phyloP scores from a whole-genome alignment of 35 echinoderm and acorn worm species.

The Apostichopus japonicus region DNA sequence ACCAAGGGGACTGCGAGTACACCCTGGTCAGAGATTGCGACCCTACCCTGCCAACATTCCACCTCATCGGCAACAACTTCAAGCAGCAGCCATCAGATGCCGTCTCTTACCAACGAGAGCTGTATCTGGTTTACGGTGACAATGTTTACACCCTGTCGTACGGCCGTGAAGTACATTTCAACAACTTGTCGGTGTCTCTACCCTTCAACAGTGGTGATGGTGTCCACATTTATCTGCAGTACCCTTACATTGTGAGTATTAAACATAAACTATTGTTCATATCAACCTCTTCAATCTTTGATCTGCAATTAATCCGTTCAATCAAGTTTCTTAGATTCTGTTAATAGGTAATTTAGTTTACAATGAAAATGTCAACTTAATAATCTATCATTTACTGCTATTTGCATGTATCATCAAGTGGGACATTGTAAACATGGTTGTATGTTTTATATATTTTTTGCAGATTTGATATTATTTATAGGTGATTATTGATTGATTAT shows the following conservation, averaged over 20 bases:
- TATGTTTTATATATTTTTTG: no score
- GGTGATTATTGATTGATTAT: no score
- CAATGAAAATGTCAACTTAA: neutral
- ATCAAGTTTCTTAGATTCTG: no score
- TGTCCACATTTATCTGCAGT: neutral
- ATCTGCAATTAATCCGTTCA: no score
- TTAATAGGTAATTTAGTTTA: no score
- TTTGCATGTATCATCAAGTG: no score
- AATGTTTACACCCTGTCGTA: neutral
- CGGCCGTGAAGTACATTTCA: conserved; percentile 34
- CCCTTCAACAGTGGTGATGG: neutral
- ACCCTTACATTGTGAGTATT: conserved; percentile 37
- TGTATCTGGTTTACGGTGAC: conserved; percentile 46
- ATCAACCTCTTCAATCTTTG: no score
- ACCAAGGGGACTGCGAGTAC: conserved; percentile 82
- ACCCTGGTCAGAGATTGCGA: conserved; percentile 52
- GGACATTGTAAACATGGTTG: no score
- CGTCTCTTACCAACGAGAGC: conserved; percentile 51
- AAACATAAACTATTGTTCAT: neutral
- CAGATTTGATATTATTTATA: neutral
- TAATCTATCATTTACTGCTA: neutral
- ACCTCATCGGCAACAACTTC: conserved; percentile 34
- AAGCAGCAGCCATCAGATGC: conserved; percentile 61
- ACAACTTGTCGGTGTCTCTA: neutral
- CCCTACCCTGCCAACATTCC: conserved; percentile 1